Conservation (phyloP, 2,113 vertebrate genomes). For the Toxotes jaculatrix region DNA sequence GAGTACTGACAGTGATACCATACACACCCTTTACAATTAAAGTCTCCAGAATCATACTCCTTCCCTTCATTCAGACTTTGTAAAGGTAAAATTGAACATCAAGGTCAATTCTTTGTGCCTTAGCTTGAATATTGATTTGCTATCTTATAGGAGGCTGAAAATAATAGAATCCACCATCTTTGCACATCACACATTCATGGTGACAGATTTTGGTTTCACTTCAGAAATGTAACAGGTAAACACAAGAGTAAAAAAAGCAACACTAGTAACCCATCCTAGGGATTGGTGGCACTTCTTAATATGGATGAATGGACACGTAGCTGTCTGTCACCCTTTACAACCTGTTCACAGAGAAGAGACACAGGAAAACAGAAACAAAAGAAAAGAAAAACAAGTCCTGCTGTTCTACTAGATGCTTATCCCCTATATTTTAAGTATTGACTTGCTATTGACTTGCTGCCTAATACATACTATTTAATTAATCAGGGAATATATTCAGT, state of each 20-base stretch:
- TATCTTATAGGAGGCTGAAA: constrained; percentile 53
- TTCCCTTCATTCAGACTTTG: constrained; percentile 55
- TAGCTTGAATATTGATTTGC: constrained; percentile 63
- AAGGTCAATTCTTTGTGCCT: constrained; percentile 72
- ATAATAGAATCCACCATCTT: constrained; percentile 61
- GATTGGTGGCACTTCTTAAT: constrained; percentile 79
- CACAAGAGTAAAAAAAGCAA: constrained; percentile 62
- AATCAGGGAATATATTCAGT: constrained; percentile 71
- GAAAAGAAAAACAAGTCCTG: constrained; percentile 53
- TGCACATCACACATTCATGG: constrained; percentile 82
- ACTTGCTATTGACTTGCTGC: constrained; percentile 71
- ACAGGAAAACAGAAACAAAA: constrained; percentile 49
- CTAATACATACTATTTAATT: constrained; percentile 74
- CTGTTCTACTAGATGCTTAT: constrained; percentile 76
- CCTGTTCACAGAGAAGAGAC: constrained; percentile 62
- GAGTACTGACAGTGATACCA: constrained; percentile 68
- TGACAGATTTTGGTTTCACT: constrained; percentile 81
- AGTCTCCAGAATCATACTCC: constrained; percentile 54
- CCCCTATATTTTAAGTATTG: constrained; percentile 70
- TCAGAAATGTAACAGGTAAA: constrained; percentile 70
- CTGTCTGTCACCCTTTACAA: constrained; percentile 70
- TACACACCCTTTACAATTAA: constrained; percentile 47
- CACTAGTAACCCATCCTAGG: constrained; percentile 69
- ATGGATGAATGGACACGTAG: constrained; percentile 67
- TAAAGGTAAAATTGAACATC: constrained; percentile 59